These are phyloP conservation scores for Aphis craccivora DNA, from an alignment of 1,140 invertebrate genomes.

Conservation along the genomic window DNA sequence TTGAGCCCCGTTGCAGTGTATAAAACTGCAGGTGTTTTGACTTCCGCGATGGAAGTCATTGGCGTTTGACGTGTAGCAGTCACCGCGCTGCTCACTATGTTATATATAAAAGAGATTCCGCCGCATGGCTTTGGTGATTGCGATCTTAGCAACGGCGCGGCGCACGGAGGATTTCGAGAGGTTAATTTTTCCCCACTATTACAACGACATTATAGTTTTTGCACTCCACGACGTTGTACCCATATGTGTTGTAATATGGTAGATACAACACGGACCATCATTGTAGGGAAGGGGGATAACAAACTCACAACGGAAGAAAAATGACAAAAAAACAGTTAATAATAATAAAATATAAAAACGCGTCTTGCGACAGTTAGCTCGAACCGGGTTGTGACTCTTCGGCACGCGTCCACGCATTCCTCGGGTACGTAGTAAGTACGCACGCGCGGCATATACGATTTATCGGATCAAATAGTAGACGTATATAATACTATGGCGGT, in stretches of 20 bases:
- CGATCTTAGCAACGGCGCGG: not conserved
- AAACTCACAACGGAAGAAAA: not conserved
- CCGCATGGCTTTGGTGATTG: slow-evolving; percentile 1
- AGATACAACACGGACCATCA: not conserved
- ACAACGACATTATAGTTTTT: not conserved
- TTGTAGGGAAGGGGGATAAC: not conserved
- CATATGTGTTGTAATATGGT: too few species aligned
- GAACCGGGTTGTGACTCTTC: not conserved
- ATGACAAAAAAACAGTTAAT: not conserved
- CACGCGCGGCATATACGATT: not conserved
- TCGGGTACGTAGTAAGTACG: not conserved
- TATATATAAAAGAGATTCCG: not conserved
- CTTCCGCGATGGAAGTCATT: not conserved
- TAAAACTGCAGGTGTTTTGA: not conserved
- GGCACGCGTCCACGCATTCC: slow-evolving; percentile 44
- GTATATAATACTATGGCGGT: not conserved
- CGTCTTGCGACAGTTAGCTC: not conserved
- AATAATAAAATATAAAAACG: slow-evolving; percentile 10
- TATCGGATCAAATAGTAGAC: not conserved
- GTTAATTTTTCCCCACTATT: not conserved
- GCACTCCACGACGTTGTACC: not conserved
- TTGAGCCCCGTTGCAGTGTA: not conserved
- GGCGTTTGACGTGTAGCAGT: not conserved
- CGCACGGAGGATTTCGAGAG: not conserved
- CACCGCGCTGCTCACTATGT: not conserved